Base-by-base conservation (phyloP, 2,888 invertebrate species). In the Mesorhabditis sp. region DNA sequence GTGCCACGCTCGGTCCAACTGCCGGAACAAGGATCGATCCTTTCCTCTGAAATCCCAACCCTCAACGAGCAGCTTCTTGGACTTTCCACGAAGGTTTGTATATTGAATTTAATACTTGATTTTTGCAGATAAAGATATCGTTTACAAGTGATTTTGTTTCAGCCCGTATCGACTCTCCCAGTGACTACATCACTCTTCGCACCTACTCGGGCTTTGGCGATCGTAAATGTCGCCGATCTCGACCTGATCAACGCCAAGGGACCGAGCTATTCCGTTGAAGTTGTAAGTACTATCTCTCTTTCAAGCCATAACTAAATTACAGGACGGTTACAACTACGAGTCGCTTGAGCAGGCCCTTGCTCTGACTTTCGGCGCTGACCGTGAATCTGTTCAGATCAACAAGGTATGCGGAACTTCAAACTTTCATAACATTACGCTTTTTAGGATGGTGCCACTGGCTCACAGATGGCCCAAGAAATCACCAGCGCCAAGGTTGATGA, bases 1-100 rank as follows among this genome's bases (percentile, higher is more conserved):
- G 45, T 74, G 6, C 78, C 78, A 61, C 66, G 71, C 10, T 63
- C 69, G 4, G 43, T 78, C 65, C 68, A 71, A 58, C 75, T 78
- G 45, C 75, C 78, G 43, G 67, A 68, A 7, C 62, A 65, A n/a
- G 67, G 65, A n/a, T 45, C 71, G 4, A 64, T 43, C 70, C 76
- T 5, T 44, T 71, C 75, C 5, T 71, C 71, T 45, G 68, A 75
- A 15, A 43, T 78, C 15, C 70, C 73, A 3, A 66, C 70, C 4
- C 72, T 78, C 65, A 78, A 78, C 50, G 72, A 73, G 50, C 70
- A 76, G 45, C 67, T 78, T 65, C 68, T 78, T 10, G 78, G 78
- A 63, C 70, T 78, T 5, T 73, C 74, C 5, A 70, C 76, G n/a
- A 50, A 50, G 58, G 58, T 50, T 13, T n/a, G 7, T 50, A 50